Conservation (phyloP, 2,113 vertebrate genomes). For the Microtus richardsoni region DNA sequence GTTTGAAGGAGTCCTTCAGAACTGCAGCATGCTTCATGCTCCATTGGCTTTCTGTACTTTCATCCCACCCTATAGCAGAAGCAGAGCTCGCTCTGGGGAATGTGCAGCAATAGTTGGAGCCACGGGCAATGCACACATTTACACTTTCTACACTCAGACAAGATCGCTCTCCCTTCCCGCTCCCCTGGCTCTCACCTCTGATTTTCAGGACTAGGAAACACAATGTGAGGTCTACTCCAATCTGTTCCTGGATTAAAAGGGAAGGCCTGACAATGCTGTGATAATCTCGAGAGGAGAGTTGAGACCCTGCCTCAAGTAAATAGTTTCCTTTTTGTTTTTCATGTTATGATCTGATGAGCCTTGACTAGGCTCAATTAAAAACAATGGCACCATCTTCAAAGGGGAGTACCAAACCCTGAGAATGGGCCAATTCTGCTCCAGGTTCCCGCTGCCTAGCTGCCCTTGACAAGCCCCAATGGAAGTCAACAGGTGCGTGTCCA, state of each 20-base stretch:
- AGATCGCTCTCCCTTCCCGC: neutral
- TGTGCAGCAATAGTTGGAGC: neutral
- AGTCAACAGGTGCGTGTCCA: conserved; percentile 83
- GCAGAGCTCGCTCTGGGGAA: neutral
- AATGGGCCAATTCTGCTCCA: conserved; percentile 68
- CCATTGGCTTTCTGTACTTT: neutral
- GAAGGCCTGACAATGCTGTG: conserved; percentile 39
- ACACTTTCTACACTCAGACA: neutral
- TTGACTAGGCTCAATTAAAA: conserved; percentile 73
- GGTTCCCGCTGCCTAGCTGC: conserved; percentile 66
- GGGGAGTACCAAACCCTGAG: conserved; percentile 66
- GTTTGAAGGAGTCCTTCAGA: neutral
- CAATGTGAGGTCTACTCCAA: conserved; percentile 46
- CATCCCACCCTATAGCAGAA: neutral
- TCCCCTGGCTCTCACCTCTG: conserved; percentile 31
- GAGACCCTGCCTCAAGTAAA: conserved; percentile 58
- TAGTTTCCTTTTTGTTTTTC: conserved; percentile 71
- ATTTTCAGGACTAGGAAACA: conserved; percentile 63
- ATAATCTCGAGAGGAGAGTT: conserved; percentile 70
- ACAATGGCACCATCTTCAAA: conserved; percentile 82
- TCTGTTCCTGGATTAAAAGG: conserved; percentile 63
- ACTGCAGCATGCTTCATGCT: neutral
- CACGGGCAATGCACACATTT: neutral
- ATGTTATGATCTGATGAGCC: conserved; percentile 77
- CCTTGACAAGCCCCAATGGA: conserved; percentile 74